phyloP scores from a whole-genome alignment of 2,888 invertebrate species.

The Cephalotes varians region DNA sequence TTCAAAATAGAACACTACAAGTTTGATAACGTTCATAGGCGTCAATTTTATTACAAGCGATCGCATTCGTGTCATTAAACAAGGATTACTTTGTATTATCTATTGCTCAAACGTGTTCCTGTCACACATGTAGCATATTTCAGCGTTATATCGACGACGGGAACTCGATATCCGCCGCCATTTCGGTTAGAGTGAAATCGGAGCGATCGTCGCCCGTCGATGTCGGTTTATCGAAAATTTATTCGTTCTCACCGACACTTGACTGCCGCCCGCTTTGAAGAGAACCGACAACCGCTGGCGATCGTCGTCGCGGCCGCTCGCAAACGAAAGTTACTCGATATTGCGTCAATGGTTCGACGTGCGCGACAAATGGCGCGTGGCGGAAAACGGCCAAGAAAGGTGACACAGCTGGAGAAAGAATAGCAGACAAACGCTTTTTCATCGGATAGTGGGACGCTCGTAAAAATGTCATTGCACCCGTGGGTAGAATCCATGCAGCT shows the following conservation, averaged over 20 bases:
- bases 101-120: constrained; percentile 66
- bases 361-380: constrained; percentile 54
- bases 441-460: constrained; percentile 32
- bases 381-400: constrained; percentile 43
- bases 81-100: constrained; percentile 62
- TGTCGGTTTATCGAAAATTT: constrained; percentile 77
- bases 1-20: not conserved
- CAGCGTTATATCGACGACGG: constrained; percentile 75
- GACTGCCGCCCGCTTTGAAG: constrained; percentile 71
- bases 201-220: constrained; percentile 73
- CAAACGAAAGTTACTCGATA: constrained; percentile 75
- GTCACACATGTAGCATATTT: constrained; percentile 74
- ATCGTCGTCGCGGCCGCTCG: constrained; percentile 66
- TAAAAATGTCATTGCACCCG: constrained; percentile 49
- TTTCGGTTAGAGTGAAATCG: constrained; percentile 74
- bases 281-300: constrained; percentile 67
- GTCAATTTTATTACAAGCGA: constrained; percentile 4
- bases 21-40: not conserved
- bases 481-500: not conserved
- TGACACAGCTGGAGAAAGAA: constrained; percentile 19
- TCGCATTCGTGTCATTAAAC: constrained; percentile 22
- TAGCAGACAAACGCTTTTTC: constrained; percentile 48
- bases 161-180: constrained; percentile 75
- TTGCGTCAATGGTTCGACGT: constrained; percentile 68
- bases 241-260: constrained; percentile 71